A percentile compares a stretch with the other conserved stretches of the same genome.
These are phyloP conservation scores for Clarias batrachus DNA, from an alignment of 2,113 vertebrate species.

Conservation along the genomic window DNA sequence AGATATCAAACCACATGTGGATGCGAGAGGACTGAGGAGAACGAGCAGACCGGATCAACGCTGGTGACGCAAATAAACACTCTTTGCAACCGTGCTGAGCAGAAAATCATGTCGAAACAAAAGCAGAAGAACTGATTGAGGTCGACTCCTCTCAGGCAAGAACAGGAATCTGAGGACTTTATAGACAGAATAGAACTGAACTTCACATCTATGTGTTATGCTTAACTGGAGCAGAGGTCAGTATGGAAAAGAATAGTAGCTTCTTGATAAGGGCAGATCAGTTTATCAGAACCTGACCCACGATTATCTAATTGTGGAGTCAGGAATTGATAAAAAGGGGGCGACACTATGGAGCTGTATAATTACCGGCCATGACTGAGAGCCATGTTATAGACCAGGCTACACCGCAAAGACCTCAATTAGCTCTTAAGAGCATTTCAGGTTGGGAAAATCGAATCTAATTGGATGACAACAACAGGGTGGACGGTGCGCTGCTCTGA, in stretches of 20 bases:
- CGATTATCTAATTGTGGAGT: neutral
- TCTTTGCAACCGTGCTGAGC: neutral
- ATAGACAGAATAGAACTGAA: neutral
- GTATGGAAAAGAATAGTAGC: neutral
- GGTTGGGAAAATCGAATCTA: conserved; percentile 51
- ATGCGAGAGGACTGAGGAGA: neutral
- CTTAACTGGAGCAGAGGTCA: neutral
- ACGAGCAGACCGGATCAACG: neutral
- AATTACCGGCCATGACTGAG: neutral
- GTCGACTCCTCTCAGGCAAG: neutral
- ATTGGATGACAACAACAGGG: conserved; percentile 48
- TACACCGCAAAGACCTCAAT: conserved; percentile 36
- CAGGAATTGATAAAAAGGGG: neutral
- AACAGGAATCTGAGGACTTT: neutral
- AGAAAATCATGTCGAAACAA: neutral
- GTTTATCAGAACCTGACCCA: neutral
- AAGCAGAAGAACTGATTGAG: neutral
- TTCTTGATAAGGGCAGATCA: neutral
- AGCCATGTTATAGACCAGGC: conserved; percentile 5
- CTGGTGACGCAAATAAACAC: neutral
- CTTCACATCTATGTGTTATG: neutral
- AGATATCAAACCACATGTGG: too few relatives aligned
- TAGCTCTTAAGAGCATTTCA: conserved; percentile 50
- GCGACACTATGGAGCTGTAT: neutral
- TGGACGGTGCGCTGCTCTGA: conserved; percentile 4